phyloP scores from a whole-genome alignment of 2,797 vertebrate species.

The Sparus aurata region DNA sequence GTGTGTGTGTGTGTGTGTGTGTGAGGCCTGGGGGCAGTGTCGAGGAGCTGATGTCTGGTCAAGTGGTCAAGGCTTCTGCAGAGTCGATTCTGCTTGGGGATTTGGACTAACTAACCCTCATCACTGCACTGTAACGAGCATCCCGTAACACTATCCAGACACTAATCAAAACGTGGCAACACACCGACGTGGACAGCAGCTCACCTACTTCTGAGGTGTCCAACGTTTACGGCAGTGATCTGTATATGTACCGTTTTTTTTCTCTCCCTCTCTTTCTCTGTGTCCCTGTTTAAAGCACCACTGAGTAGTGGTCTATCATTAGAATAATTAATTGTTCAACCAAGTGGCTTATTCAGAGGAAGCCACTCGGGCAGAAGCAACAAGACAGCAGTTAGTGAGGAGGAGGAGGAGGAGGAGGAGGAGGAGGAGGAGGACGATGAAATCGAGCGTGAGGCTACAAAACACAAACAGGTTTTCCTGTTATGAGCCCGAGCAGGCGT shows the following conservation, averaged over 20 bases:
- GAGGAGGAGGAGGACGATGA: conserved; percentile 52
- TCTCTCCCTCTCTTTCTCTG: conserved; percentile 35
- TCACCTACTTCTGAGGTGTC: conserved; percentile 49
- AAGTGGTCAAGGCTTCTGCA: conserved; percentile 69
- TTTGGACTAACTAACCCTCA: conserved; percentile 49
- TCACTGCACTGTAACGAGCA: conserved; percentile 30
- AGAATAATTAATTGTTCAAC: conserved; percentile 88
- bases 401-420: conserved; percentile 55
- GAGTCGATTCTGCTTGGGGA: conserved; percentile 38
- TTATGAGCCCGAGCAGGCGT: conserved; percentile 69
- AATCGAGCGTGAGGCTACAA: conserved; percentile 75
- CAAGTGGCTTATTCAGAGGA: conserved; percentile 82
- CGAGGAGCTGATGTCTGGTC: conserved; percentile 60
- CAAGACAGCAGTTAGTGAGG: conserved; percentile 75
- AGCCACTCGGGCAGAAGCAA: conserved; percentile 81
- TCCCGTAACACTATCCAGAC: too few species aligned
- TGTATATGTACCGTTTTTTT: conserved; percentile 57
- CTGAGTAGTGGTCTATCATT: conserved; percentile 82
- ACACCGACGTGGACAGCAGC: conserved; percentile 28
- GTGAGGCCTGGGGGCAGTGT: conserved; percentile 29
- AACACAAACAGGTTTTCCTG: conserved; percentile 75
- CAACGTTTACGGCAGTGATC: conserved; percentile 47
- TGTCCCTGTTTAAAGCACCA: conserved; percentile 74
- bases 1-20: background rate
- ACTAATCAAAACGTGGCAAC: conserved; percentile 34